Base-by-base conservation (phyloP, 2,888 invertebrate species). In the Sphinx pinastri region DNA sequence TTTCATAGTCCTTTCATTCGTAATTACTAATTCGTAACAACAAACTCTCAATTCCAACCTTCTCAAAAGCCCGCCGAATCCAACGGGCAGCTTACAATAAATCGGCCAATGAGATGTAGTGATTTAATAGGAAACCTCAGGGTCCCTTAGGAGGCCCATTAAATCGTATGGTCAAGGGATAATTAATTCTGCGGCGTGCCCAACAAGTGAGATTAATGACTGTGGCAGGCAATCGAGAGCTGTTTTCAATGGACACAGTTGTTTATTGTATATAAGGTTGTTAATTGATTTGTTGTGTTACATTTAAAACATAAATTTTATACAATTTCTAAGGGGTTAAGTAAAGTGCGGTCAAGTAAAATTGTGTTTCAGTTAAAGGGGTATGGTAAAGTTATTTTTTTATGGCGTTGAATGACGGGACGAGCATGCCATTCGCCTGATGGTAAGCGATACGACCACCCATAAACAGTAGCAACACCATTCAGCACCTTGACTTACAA, bases 81-180 rank as follows among this genome's bases (percentile, higher is more conserved):
- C 78, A 72, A 74, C 73, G 68, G 72, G 83, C 83, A 82, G 89
- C 89, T 86, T 89, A 89, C 90, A 91, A 93, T 94, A 93, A 93
- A 93, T 94, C 91, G 92, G 86, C 91, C 90, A 91, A 93, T 92
- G 93, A 93, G 93, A 90, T 91, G 89, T 92, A 90, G 92, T 94
- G 93, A 94, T 94, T 93, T 93, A 93, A 94, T 94, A 93, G 92
- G 91, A 87, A 91, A 89, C 91, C 93, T 90, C 89, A 85, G 87
- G 84, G 90, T 89, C 88, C 90, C 92, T 84, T 84, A 90, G 93
- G 93, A 93, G 90, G 90, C 90, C 92, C 93, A 93, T 93, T 94
- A 93, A 92, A 93, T 89, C 92, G 92, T 93, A 93, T 93, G 93
- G 93, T 93, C 93, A 93, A 86, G 85, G 93, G 92, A 92, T 94